Base-by-base conservation (phyloP, 2,888 invertebrate species). In the Shargacucullia verbasci region DNA sequence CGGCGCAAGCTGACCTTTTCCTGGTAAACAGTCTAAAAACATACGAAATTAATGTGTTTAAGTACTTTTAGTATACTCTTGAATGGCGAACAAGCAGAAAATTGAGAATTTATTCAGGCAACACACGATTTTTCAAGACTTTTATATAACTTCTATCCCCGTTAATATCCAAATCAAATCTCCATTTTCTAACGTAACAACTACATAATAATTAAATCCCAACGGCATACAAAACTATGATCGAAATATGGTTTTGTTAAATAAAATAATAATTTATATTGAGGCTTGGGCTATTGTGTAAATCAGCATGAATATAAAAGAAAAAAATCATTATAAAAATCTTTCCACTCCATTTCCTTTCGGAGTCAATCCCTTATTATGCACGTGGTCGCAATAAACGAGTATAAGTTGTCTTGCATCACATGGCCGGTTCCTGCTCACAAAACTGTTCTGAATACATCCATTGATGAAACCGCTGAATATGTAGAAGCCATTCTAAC, bases 1-100 rank as follows among this genome's bases (percentile, higher is more conserved):
- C 56, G 47, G 38, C 55, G 44, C 34, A 9, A 27, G 60, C 41
- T 72, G 79, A 74, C 79, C 79, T 20, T 53, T 78, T 75, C 66
- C 65, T 70, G 46, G n/a, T 63, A 59, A 54, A 59, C 15, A 29
- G 34, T 25, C 61, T 62, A 69, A 69, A 64, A 69, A 69, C 59
- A 58, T 44, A 35, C n/a, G n/a, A n/a, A n/a, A n/a, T n/a, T n/a
- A n/a, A n/a, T n/a, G n/a, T n/a, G n/a, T n/a, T n/a, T n/a, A n/a
- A n/a, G n/a, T n/a, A n/a, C n/a, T 11, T 14, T 43, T 46, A 70
- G 37, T 35, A 7, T 45, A 38, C 45, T 50, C 39, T 25, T 29
- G 20, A 20, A 34, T 34, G 15, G 15, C 3, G 10, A 34, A n/a
- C n/a, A 45, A 34, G n/a, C 33, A 15, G 34, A 12, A 45, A 45